phyloP scores from a whole-genome alignment of 1,140 invertebrate species.

The Asobara japonica region DNA sequence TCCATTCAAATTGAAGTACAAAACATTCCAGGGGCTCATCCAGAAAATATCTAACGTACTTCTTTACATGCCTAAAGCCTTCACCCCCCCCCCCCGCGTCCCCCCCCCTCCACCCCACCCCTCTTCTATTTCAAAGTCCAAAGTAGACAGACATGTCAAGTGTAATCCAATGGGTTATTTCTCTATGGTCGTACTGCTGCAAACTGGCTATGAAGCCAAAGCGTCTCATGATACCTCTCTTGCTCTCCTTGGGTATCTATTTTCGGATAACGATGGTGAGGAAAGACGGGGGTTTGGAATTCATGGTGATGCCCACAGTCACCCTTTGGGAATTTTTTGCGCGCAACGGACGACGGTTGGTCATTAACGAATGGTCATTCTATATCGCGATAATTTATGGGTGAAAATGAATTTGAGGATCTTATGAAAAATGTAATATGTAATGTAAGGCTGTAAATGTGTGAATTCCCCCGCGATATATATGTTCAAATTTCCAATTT shows the following conservation, averaged over 20 bases:
- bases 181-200: not conserved
- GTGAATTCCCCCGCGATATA: no score
- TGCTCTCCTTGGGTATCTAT: constrained; percentile 21
- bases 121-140: not conserved
- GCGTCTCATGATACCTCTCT: not conserved
- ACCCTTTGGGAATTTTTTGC: not conserved
- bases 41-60: not conserved
- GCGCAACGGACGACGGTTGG: not conserved
- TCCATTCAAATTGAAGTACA: not conserved
- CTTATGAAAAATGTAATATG: no score
- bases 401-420: not conserved
- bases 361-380: not conserved
- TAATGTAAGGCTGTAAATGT: no score
- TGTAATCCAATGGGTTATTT: constrained; percentile 7
- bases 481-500: not conserved
- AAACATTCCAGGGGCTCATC: not conserved
- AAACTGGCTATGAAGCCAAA: constrained; percentile 9
- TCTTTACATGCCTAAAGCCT: no score
- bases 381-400: constrained; percentile 5
- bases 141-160: constrained; percentile 2
- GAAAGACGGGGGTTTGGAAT: constrained; percentile 3
- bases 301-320: constrained; percentile 15
- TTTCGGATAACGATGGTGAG: constrained; percentile 7
- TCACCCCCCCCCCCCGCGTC: no score
- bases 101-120: not conserved